These are phyloP conservation scores for Phalacrocorax carbo DNA, from an alignment of 2,113 vertebrate genomes.

Conservation along the genomic window DNA sequence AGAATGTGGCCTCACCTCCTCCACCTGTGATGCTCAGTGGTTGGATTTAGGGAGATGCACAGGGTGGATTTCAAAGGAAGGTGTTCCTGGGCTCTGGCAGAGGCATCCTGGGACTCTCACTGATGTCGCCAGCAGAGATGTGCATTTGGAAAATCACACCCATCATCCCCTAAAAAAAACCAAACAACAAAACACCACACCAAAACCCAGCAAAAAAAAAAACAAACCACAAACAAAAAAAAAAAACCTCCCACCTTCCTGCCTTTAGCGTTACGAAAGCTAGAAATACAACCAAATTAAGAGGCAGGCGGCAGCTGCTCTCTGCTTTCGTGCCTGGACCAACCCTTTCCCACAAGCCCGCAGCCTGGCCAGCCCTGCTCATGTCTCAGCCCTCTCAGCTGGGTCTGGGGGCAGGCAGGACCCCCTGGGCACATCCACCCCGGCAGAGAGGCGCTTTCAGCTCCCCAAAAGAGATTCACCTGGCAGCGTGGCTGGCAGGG, in stretches of 20 bases:
- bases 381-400: not conserved
- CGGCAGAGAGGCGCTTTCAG: not conserved
- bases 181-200: no score
- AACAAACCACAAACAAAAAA: not conserved
- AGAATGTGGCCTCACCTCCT: not conserved
- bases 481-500: fast-evolving
- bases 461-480: not conserved
- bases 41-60: not conserved
- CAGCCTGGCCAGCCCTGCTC: not conserved
- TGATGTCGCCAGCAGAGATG: not conserved
- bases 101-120: not conserved
- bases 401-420: not conserved
- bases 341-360: fast-evolving
- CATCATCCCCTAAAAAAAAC: not conserved
- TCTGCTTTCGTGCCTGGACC: not conserved
- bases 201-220: not conserved
- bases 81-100: not conserved
- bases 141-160: slow-evolving; percentile 16
- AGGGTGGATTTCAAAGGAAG: not conserved
- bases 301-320: not conserved
- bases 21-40: fast-evolving
- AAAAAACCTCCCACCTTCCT: not conserved
- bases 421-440: not conserved
- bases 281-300: not conserved
- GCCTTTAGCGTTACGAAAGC: not conserved